Evolutionary conservation across 2,797 vertebrate species (phyloP), one percentile per base, ranked within the genome.

Genomic region (Lutra lutra): DNA sequence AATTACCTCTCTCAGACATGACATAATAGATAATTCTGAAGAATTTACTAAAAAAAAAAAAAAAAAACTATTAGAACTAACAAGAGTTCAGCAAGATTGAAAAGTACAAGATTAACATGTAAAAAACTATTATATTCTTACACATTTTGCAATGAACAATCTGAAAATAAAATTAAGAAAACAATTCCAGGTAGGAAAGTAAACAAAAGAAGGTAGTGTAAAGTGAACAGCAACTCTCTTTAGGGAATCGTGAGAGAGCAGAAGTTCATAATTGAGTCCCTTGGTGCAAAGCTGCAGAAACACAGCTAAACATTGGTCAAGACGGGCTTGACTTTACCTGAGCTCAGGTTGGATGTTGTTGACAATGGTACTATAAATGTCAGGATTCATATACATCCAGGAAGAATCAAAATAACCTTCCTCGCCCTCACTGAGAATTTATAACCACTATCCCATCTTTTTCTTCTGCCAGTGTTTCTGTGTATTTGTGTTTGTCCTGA

Each of bases 91-190:
- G 11, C 58, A 84, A 64, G 23, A 43, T 77, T 87, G 23, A 70
- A 62, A 54, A 4, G 4, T 38, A 32, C 7, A 84, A 72, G 13
- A 72, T 54, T 38, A 60, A 85, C 78, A 85, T 54, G 20, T 60
- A 80, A 43, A 91, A 51, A 62, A 66, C n/a, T 60, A 64, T 54
- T 78, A 3, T 78, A 48, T 90, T 90, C 66, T 51, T 91, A 12
- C 51, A 75, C 48, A 78, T 72, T 43, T 62, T 72, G 11, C 54
- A 78, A 10, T 62, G 64, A 94, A 70, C 46, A 92, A 64, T 40
- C 73, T 75, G n/a, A 96, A 88, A 89, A 84, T 77, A 82, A 84
- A 94, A 78, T 38, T 83, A 84, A 80, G 58, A 54, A 89, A 88
- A 60, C 23, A 60, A 46, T 46, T 10, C 43, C 43, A 46, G 43